Evolutionary conservation across 2,113 vertebrate species (phyloP).

Genomic region (Saccopteryx leptura): DNA sequence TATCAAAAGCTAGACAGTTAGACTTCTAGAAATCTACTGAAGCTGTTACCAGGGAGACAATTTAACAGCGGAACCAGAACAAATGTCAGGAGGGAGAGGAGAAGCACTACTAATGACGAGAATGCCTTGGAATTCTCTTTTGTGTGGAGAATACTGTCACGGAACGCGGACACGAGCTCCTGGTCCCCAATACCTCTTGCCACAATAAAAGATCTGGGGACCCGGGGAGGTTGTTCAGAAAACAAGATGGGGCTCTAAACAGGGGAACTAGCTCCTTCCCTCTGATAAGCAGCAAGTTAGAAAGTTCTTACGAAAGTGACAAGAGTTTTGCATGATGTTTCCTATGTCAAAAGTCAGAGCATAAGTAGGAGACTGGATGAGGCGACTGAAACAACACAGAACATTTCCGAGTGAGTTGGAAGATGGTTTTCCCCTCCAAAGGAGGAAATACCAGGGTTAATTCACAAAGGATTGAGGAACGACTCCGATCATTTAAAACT

Average conservation of each 20-base stretch:
- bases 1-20: constrained; percentile 54
- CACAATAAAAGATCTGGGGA: neutral
- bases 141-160: neutral
- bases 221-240: constrained; percentile 6
- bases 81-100: constrained; percentile 7
- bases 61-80: constrained; percentile 39
- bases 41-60: constrained; percentile 69
- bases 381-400: neutral
- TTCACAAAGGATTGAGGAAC: neutral
- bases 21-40: constrained; percentile 37
- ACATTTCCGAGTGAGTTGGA: neutral
- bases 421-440: neutral
- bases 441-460: neutral
- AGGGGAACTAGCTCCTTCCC: constrained; percentile 28
- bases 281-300: neutral
- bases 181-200: neutral
- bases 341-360: neutral
- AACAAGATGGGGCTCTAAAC: neutral
- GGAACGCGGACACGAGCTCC: neutral
- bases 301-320: neutral
- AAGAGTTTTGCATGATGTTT: neutral
- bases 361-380: neutral
- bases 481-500: neutral
- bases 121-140: constrained; percentile 20
- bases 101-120: constrained; percentile 34